phyloP scores from a whole-genome alignment of 2,797 vertebrate species.

The Pampus argenteus region DNA sequence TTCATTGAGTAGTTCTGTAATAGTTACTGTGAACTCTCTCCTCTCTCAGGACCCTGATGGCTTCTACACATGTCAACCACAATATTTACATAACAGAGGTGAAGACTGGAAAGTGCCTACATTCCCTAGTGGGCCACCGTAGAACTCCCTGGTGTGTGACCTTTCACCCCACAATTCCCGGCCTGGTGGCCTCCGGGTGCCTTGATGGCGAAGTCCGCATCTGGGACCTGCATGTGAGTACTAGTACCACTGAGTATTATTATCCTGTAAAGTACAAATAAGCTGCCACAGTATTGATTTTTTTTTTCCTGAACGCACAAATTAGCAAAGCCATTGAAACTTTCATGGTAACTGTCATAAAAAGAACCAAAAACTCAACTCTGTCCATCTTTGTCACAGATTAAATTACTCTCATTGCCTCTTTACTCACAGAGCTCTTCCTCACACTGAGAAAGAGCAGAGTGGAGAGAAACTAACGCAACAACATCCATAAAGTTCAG shows the following conservation, averaged over 20 bases:
- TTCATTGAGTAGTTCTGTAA: background rate
- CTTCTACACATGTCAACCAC: slow-evolving; percentile 99
- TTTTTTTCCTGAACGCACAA: no score
- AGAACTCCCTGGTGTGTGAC: slow-evolving; percentile 99
- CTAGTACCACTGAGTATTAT: background rate
- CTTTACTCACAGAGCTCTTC: no score
- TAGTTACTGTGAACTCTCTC: background rate
- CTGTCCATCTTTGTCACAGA: no score
- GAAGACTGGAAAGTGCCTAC: slow-evolving; percentile 98
- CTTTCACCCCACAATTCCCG: slow-evolving; percentile 98
- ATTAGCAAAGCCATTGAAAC: no score
- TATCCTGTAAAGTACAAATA: no score
- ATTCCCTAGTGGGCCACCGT: slow-evolving; percentile 97
- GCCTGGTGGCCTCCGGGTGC: slow-evolving; percentile 98
- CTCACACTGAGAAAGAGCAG: no score
- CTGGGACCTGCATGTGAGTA: slow-evolving; percentile 99
- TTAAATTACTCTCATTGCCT: no score
- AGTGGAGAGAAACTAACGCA: no score
- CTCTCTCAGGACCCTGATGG: slow-evolving; percentile 91
- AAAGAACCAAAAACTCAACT: no score
- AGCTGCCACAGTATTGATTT: no score
- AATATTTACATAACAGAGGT: slow-evolving; percentile 99
- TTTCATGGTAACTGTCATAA: no score
- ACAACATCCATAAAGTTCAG: no score
- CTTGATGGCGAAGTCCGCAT: slow-evolving; percentile 99